A percentile compares a stretch with the other conserved stretches of the same genome.
These are phyloP conservation scores for Mactra quadrangularis DNA, from an alignment of 1,140 invertebrate genomes.

Conservation along the genomic window DNA sequence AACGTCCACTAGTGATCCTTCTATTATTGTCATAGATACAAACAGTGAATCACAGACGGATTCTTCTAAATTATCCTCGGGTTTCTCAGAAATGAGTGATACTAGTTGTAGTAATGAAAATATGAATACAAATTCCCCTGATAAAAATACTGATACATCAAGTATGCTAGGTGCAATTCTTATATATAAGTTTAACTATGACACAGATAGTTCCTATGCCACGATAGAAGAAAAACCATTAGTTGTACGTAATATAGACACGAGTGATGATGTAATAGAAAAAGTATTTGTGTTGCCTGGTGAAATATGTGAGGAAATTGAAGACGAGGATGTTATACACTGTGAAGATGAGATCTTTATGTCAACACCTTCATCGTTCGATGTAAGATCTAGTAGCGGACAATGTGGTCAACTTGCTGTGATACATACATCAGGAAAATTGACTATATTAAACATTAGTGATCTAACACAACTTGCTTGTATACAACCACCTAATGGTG, in stretches of 20 bases:
- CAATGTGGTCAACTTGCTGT: conserved; percentile 78
- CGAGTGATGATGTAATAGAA: conserved; percentile 67
- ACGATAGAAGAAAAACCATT: conserved; percentile 79
- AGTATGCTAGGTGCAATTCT: conserved; percentile 78
- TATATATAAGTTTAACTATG: conserved; percentile 79
- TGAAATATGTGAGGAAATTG: conserved; percentile 74
- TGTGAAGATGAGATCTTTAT: conserved; percentile 58
- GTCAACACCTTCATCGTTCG: conserved; percentile 50
- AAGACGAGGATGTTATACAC: conserved; percentile 69
- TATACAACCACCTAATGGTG: conserved; percentile 73
- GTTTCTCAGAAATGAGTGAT: conserved; percentile 33
- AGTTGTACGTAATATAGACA: conserved; percentile 62
- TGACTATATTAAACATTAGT: conserved; percentile 78
- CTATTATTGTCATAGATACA: conserved; percentile 1
- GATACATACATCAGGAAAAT: conserved; percentile 76
- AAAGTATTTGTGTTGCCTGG: conserved; percentile 75
- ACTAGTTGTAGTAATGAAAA: conserved; percentile 34
- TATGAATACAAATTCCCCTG: conserved; percentile 39
- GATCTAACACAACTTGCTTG: conserved; percentile 77
- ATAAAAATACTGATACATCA: background rate
- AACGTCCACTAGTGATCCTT: conserved; percentile 24
- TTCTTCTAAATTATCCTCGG: conserved; percentile 32
- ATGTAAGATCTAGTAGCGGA: background rate
- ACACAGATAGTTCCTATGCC: conserved; percentile 68
- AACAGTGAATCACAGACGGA: conserved; percentile 21